Conservation (phyloP, 2,797 vertebrate genomes). For the Oreonectes daqikongensis region DNA sequence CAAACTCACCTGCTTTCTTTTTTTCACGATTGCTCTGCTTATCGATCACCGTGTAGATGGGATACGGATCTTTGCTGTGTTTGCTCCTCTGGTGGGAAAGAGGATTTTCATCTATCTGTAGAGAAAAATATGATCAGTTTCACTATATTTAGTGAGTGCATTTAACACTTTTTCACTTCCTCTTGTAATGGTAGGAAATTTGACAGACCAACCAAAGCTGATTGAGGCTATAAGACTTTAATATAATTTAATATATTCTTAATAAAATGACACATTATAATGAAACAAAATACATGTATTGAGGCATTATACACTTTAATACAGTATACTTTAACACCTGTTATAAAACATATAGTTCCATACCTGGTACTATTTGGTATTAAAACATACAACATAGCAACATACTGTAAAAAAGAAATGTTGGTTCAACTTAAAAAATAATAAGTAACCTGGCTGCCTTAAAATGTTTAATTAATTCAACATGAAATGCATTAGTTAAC, state of each 20-base stretch:
- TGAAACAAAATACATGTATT: too few species aligned
- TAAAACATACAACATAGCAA: neutral
- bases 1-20: conserved; percentile 7
- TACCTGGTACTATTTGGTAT: too few species aligned
- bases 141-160: neutral
- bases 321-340: neutral
- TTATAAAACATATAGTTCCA: neutral
- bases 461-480: too few species aligned
- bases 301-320: too few species aligned
- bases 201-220: neutral
- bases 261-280: too few species aligned
- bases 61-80: conserved; percentile 42
- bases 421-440: too few species aligned
- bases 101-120: conserved; percentile 34
- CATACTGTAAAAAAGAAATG: too few species aligned
- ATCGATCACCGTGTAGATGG: conserved; percentile 47
- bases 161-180: neutral
- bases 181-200: too few species aligned
- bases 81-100: conserved; percentile 19
- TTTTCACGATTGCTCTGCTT: neutral
- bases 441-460: too few species aligned
- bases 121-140: neutral
- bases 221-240: neutral
- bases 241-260: neutral
- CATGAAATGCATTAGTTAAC: too few species aligned